Conservation (phyloP, 2,113 vertebrate genomes). For the Laterallus jamaicensis region DNA sequence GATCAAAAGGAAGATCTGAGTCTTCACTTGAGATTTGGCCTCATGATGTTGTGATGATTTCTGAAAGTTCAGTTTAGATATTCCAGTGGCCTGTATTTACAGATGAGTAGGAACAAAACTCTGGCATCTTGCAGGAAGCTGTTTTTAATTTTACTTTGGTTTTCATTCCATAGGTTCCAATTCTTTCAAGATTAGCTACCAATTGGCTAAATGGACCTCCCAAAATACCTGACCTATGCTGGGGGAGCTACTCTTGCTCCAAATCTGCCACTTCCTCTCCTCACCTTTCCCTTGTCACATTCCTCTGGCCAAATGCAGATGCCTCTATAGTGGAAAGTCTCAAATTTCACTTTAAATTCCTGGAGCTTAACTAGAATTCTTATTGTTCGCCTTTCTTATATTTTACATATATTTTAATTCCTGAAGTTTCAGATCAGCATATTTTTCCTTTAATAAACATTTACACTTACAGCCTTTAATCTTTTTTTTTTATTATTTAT, state of each 20-base stretch:
- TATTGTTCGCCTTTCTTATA: neutral
- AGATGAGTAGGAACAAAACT: neutral
- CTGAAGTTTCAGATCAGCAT: neutral
- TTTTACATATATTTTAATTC: conserved; percentile 37
- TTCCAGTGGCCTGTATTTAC: neutral
- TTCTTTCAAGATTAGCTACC: neutral
- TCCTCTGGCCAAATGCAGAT: neutral
- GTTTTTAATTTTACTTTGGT: neutral
- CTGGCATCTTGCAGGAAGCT: neutral
- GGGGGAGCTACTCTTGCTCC: neutral
- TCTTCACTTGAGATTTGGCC: neutral
- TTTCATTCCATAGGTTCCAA: neutral
- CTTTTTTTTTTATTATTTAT: neutral
- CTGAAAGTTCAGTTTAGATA: neutral
- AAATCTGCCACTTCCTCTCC: neutral
- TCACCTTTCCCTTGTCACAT: neutral
- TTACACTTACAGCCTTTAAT: conserved; percentile 38
- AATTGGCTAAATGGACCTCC: neutral
- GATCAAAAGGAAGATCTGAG: neutral
- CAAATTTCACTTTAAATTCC: neutral
- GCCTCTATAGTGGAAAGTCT: neutral
- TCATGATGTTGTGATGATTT: neutral
- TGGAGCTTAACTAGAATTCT: neutral
- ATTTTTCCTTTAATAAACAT: conserved; percentile 37
- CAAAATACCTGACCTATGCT: neutral